These are phyloP conservation scores for Trissolcus japonicus DNA, from an alignment of 2,888 invertebrate genomes.

Conservation along the genomic window DNA sequence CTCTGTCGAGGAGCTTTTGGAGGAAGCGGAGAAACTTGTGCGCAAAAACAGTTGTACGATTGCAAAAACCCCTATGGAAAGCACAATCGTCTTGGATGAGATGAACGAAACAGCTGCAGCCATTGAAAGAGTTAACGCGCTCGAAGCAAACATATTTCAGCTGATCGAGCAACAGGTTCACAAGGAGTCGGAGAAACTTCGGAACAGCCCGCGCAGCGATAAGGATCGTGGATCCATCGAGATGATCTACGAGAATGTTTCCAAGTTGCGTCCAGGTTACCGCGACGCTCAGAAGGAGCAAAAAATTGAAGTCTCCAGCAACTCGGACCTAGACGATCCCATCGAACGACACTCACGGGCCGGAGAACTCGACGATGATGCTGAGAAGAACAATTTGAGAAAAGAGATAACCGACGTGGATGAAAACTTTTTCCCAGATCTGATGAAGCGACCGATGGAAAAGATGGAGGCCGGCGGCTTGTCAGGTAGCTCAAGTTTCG, in stretches of 20 bases:
- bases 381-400: constrained; percentile 68
- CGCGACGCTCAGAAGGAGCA: constrained; percentile 69
- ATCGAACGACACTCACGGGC: constrained; percentile 70
- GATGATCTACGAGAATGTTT: constrained; percentile 64
- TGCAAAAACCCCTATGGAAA: constrained; percentile 66
- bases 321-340: constrained; percentile 72
- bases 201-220: constrained; percentile 64
- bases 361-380: constrained; percentile 65
- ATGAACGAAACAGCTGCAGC: constrained; percentile 56
- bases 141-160: constrained; percentile 72
- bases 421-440: constrained; percentile 71
- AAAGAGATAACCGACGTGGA: constrained; percentile 74
- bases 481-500: constrained; percentile 71
- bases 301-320: constrained; percentile 70
- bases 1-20: constrained; percentile 72
- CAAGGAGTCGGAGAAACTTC: constrained; percentile 62
- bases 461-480: constrained; percentile 66
- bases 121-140: constrained; percentile 62
- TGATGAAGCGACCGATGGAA: constrained; percentile 67
- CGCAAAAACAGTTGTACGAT: constrained; percentile 68
- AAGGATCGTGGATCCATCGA: constrained; percentile 62
- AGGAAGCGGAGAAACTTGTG: constrained; percentile 72
- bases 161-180: constrained; percentile 70
- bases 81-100: constrained; percentile 66
- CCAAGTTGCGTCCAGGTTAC: constrained; percentile 62